phyloP scores from a whole-genome alignment of 2,888 invertebrate species.

The Xanthorhoe designata region DNA sequence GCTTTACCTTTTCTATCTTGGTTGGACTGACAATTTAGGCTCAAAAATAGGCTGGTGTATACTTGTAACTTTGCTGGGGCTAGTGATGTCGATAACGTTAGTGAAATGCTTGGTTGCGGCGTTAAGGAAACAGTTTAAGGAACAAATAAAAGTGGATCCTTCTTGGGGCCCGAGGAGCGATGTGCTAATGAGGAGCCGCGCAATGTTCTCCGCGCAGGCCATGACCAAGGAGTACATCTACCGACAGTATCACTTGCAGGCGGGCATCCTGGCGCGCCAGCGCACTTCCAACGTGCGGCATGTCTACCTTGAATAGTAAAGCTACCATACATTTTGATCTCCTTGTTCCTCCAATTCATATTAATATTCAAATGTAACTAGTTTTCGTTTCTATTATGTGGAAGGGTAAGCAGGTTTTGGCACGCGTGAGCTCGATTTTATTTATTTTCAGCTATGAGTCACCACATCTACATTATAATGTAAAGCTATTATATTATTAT shows the following conservation, averaged over 20 bases:
- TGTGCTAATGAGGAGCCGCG: constrained; percentile 70
- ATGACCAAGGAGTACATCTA: constrained; percentile 83
- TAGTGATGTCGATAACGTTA: constrained; percentile 41
- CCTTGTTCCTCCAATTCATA: neutral
- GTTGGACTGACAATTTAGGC: constrained; percentile 6
- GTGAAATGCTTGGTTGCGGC: constrained; percentile 50
- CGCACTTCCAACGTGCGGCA: constrained; percentile 58
- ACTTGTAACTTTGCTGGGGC: constrained; percentile 35
- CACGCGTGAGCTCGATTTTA: constrained; percentile 48
- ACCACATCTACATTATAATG: constrained; percentile 60
- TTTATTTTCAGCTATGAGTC: constrained; percentile 61
- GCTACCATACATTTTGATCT: neutral
- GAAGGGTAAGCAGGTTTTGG: constrained; percentile 42
- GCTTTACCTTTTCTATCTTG: constrained; percentile 26
- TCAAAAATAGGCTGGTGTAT: constrained; percentile 45
- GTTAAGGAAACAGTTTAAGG: constrained; percentile 49
- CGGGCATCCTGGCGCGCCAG: constrained; percentile 69
- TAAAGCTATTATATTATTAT: constrained; percentile 64
- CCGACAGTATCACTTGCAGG: constrained; percentile 77
- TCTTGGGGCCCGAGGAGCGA: constrained; percentile 72
- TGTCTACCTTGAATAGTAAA: constrained; percentile 6
- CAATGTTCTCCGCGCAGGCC: constrained; percentile 79
- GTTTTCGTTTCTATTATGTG: constrained; percentile 13
- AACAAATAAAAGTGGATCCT: constrained; percentile 54
- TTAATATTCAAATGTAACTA: constrained; percentile 1